Percentiles rank a stretch among this genome's conserved stretches.
These are phyloP conservation scores for Polyodon spathula DNA, from an alignment of 2,113 vertebrate species.

Conservation along the genomic window DNA sequence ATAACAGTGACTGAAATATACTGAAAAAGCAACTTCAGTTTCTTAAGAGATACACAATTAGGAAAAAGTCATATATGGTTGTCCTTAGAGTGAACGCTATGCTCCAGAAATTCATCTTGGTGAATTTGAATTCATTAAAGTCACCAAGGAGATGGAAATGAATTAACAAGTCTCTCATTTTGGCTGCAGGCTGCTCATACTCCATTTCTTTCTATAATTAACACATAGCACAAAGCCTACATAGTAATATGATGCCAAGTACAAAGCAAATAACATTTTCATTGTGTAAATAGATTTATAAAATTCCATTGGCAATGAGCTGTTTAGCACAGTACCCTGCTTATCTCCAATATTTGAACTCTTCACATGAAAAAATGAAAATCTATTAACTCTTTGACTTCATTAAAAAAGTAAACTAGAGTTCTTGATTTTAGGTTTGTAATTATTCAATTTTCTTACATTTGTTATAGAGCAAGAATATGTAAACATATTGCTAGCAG, in stretches of 20 bases:
- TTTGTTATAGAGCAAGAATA: too few relatives aligned
- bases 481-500: too few relatives aligned
- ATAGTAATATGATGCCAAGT: constrained; percentile 23
- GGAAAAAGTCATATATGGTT: constrained; percentile 1
- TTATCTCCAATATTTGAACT: constrained; percentile 9
- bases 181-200: constrained; percentile 28
- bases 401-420: constrained; percentile 6
- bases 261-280: constrained; percentile 34
- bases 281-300: constrained; percentile 33
- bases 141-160: constrained; percentile 33
- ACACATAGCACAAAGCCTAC: constrained; percentile 28
- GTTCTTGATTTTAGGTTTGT: too few relatives aligned
- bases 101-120: constrained; percentile 14
- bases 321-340: constrained; percentile 14
- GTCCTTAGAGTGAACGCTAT: constrained; percentile 6
- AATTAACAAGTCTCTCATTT: constrained; percentile 35
- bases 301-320: constrained; percentile 23
- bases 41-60: background rate
- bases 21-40: constrained; percentile 20
- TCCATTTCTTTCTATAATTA: constrained; percentile 39
- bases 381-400: constrained; percentile 17
- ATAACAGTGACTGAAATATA: constrained; percentile 18
- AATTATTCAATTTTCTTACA: too few relatives aligned
- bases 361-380: background rate
- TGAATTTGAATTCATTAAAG: constrained; percentile 23